Evolutionary conservation across 2,888 invertebrate species (phyloP).

Genomic region (Polymixis flavicincta): DNA sequence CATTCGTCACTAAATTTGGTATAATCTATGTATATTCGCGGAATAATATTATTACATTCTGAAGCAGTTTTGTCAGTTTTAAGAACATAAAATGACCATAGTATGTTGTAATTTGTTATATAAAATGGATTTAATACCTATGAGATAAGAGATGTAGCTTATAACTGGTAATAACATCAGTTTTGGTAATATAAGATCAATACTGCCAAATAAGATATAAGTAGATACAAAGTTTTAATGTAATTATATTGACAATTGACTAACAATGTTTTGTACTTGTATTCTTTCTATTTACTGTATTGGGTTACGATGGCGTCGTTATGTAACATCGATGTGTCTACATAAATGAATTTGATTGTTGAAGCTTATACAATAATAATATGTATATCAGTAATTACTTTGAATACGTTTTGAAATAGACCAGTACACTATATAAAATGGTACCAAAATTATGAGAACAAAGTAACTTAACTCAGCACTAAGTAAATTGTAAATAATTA

Average conservation of each 20-base stretch:
- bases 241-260: slow-evolving; percentile 81
- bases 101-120: slow-evolving; percentile 84
- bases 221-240: slow-evolving; percentile 87
- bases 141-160: slow-evolving; percentile 82
- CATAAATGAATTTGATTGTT: slow-evolving; percentile 70
- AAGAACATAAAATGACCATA: slow-evolving; percentile 79
- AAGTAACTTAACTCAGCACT: slow-evolving; percentile 77
- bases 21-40: slow-evolving; percentile 77
- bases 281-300: slow-evolving; percentile 75
- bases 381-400: slow-evolving; percentile 43
- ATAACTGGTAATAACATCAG: slow-evolving; percentile 80
- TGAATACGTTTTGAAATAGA: slow-evolving; percentile 55
- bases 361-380: slow-evolving; percentile 54
- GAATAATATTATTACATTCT: slow-evolving; percentile 73
- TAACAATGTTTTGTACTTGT: slow-evolving; percentile 85
- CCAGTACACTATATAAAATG: slow-evolving; percentile 65
- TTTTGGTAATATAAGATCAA: slow-evolving; percentile 84
- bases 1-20: slow-evolving; percentile 76
- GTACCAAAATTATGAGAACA: slow-evolving; percentile 80
- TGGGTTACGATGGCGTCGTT: slow-evolving; percentile 69
- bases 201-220: slow-evolving; percentile 88
- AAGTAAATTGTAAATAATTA: slow-evolving; percentile 87
- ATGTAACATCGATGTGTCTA: slow-evolving; percentile 66
- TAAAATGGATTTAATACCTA: slow-evolving; percentile 81
- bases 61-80: slow-evolving; percentile 74